A percentile compares a stretch with the other conserved stretches of the same genome.
phyloP scores from a whole-genome alignment of 1,140 invertebrate genomes.

The Drosophila takahashii region DNA sequence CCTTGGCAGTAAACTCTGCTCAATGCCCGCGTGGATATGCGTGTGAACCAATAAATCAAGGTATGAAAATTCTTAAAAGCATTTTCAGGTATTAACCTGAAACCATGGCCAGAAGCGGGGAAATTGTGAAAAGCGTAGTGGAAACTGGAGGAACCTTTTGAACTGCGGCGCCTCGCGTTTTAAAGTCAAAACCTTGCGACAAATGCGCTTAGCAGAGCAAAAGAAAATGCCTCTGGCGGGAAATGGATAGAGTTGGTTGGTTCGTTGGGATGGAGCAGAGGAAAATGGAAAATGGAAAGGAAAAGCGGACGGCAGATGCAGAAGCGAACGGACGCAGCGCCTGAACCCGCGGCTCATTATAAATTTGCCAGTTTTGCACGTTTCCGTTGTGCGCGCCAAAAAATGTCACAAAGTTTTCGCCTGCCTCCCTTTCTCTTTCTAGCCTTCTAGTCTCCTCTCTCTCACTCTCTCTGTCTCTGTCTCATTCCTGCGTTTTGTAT shows the following conservation, averaged over 20 bases:
- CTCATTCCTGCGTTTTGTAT: slow-evolving; percentile 48
- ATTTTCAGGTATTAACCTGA: slow-evolving; percentile 72
- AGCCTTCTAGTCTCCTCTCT: slow-evolving; percentile 1
- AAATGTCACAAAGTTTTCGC: slow-evolving; percentile 78
- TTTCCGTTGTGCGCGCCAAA: slow-evolving; percentile 79
- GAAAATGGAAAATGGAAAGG: neutral
- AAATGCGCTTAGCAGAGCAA: slow-evolving; percentile 77
- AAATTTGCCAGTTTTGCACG: slow-evolving; percentile 83
- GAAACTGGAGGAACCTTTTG: slow-evolving; percentile 46
- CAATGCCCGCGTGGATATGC: slow-evolving; percentile 17
- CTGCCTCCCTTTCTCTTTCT: slow-evolving; percentile 8
- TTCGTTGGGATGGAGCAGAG: neutral
- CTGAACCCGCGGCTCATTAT: slow-evolving; percentile 77
- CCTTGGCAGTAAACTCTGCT: slow-evolving; percentile 49
- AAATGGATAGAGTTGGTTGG: slow-evolving; percentile 15
- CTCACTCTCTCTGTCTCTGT: neutral
- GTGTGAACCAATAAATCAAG: slow-evolving; percentile 71
- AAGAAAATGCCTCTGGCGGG: slow-evolving; percentile 70
- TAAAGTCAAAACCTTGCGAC: slow-evolving; percentile 56
- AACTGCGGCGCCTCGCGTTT: slow-evolving; percentile 45
- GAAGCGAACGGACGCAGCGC: slow-evolving; percentile 52
- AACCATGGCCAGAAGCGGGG: slow-evolving; percentile 20
- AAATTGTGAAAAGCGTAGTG: too few relatives aligned
- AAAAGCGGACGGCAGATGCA: slow-evolving; percentile 13
- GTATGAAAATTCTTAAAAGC: slow-evolving; percentile 76